phyloP scores from a whole-genome alignment of 2,888 invertebrate species.

The Choreutis nemorana region DNA sequence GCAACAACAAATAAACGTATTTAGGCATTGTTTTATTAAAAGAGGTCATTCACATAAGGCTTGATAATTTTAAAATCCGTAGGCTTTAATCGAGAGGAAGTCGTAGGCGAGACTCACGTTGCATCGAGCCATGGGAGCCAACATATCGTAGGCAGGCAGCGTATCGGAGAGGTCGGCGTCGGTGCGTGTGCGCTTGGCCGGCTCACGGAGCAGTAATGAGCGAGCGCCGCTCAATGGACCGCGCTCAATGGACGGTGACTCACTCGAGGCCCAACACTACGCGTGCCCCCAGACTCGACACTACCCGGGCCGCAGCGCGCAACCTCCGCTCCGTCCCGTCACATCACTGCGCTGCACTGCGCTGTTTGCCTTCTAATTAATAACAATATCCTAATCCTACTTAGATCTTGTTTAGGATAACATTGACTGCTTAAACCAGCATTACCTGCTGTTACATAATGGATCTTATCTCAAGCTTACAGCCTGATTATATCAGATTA shows the following conservation, averaged over 20 bases:
- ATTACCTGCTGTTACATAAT: too few relatives aligned
- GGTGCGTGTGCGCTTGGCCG: slow-evolving; percentile 59
- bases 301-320: slow-evolving; percentile 25
- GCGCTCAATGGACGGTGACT: slow-evolving; percentile 53
- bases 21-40: too few relatives aligned
- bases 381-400: too few relatives aligned
- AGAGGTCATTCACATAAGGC: slow-evolving; percentile 17
- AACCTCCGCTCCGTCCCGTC: slow-evolving; percentile 36
- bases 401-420: too few relatives aligned
- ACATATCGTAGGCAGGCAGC: slow-evolving; percentile 41
- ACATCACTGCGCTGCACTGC: slow-evolving; percentile 16
- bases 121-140: slow-evolving; percentile 45
- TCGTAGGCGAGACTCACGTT: slow-evolving; percentile 56
- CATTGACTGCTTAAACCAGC: too few relatives aligned
- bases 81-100: slow-evolving; percentile 37
- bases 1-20: slow-evolving; percentile 26
- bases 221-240: slow-evolving; percentile 59
- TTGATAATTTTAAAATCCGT: slow-evolving; percentile 18
- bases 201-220: slow-evolving; percentile 64
- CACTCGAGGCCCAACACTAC: slow-evolving; percentile 33
- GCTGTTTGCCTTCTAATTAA: neutral
- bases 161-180: slow-evolving; percentile 44
- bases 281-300: slow-evolving; percentile 42
- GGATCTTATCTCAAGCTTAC: too few relatives aligned
- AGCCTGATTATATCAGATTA: too few relatives aligned